phyloP scores from a whole-genome alignment of 2,888 invertebrate genomes.

The Agrochola litura region DNA sequence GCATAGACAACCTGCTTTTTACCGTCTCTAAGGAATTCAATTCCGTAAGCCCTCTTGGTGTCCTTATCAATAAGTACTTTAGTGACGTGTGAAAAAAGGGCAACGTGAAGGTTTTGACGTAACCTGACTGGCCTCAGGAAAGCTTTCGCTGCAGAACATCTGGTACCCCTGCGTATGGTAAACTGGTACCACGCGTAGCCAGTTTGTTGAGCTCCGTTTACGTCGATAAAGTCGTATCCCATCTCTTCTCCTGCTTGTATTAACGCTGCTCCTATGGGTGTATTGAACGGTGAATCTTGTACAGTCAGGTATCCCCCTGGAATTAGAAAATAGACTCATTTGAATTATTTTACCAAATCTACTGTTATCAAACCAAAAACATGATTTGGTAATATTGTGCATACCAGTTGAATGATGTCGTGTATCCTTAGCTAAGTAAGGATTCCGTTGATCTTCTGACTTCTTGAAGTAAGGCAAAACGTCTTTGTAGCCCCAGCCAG shows the following conservation, averaged over 20 bases:
- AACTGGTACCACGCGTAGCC: slow-evolving; percentile 96
- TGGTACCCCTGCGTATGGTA: slow-evolving; percentile 96
- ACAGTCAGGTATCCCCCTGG: slow-evolving; percentile 94
- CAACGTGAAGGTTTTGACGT: slow-evolving; percentile 95
- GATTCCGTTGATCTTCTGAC: slow-evolving; percentile 96
- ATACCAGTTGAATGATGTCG: slow-evolving; percentile 93
- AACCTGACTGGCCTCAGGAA: slow-evolving; percentile 95
- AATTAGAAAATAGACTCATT: slow-evolving; percentile 40
- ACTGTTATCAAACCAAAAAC: neutral
- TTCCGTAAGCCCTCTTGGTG: slow-evolving; percentile 94
- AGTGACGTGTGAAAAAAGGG: slow-evolving; percentile 95
- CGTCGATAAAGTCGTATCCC: slow-evolving; percentile 96
- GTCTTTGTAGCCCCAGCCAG: slow-evolving; percentile 96
- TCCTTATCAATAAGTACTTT: slow-evolving; percentile 93
- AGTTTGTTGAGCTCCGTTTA: slow-evolving; percentile 96
- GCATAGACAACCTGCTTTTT: slow-evolving; percentile 92
- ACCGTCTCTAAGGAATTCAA: slow-evolving; percentile 94
- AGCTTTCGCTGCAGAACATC: slow-evolving; percentile 96
- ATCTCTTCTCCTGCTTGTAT: slow-evolving; percentile 97
- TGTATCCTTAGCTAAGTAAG: slow-evolving; percentile 94
- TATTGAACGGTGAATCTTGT: slow-evolving; percentile 94
- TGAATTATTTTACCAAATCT: neutral
- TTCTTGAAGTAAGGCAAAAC: slow-evolving; percentile 96
- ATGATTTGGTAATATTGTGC: slow-evolving; percentile 18
- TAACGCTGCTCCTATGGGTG: slow-evolving; percentile 96